phyloP scores from a whole-genome alignment of 35 echinoderm and acorn worm species.

The Apostichopus japonicus region DNA sequence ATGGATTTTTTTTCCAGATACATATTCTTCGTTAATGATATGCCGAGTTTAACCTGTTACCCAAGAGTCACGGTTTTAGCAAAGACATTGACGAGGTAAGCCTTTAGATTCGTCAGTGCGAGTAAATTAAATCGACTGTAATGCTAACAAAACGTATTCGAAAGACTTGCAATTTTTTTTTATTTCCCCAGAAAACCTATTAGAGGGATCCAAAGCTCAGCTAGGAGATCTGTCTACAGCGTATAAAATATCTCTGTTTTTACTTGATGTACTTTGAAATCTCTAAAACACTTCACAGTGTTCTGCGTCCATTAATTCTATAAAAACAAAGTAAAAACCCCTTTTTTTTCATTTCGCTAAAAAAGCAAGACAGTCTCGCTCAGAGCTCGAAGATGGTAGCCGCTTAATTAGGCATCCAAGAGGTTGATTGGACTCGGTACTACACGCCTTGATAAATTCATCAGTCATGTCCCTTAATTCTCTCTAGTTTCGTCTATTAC shows the following conservation, averaged over 20 bases:
- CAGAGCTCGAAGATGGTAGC: conserved; percentile 24
- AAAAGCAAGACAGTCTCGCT: conserved; percentile 39
- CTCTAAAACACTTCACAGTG: conserved; percentile 20
- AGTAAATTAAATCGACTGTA: not conserved
- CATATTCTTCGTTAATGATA: no score
- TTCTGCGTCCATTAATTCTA: conserved; percentile 54
- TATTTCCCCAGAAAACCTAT: conserved; percentile 46
- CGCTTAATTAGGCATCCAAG: conserved; percentile 56
- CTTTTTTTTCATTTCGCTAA: conserved; percentile 27
- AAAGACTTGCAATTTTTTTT: conserved; percentile 34
- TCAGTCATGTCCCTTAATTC: conserved; percentile 6
- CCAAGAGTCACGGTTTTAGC: no score
- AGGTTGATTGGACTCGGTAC: conserved; percentile 36
- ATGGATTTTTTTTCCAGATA: no score
- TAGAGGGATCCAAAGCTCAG: conserved; percentile 39
- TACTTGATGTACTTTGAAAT: conserved; percentile 16
- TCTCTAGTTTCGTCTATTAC: not conserved
- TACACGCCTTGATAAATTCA: conserved; percentile 51
- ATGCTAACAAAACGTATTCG: conserved; percentile 8
- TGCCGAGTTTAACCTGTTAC: no score
- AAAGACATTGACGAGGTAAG: not conserved
- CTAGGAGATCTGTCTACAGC: conserved; percentile 11
- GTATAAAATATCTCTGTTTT: conserved; percentile 25
- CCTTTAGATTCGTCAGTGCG: not conserved
- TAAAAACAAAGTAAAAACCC: conserved; percentile 51